These are phyloP conservation scores for Drosophila yooni DNA, from an alignment of 2,888 invertebrate genomes.

Conservation along the genomic window DNA sequence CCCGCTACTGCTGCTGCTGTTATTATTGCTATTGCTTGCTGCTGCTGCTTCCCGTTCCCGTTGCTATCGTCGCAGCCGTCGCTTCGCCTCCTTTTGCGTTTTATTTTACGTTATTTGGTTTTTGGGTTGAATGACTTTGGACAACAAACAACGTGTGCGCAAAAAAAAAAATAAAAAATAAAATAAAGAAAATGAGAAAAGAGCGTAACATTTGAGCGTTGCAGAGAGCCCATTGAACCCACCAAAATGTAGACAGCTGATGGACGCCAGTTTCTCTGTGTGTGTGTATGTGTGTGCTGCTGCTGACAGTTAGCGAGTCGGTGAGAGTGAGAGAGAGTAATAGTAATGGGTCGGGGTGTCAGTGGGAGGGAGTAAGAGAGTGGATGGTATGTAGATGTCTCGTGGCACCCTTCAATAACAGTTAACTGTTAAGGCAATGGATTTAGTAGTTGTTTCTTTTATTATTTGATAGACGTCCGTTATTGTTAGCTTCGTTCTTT, in stretches of 20 bases:
- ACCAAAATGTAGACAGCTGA: constrained; percentile 73
- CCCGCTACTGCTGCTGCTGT: constrained; percentile 42
- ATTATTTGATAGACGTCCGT: constrained; percentile 1
- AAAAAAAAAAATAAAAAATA: constrained; percentile 46
- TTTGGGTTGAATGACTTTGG: constrained; percentile 76
- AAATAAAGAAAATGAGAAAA: constrained; percentile 51
- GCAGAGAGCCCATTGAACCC: constrained; percentile 70
- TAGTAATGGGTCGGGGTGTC: background rate
- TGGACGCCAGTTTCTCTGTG: constrained; percentile 37
- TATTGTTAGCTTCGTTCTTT: constrained; percentile 10
- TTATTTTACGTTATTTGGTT: constrained; percentile 74
- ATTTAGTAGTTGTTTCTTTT: constrained; percentile 11
- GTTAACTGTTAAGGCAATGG: constrained; percentile 32
- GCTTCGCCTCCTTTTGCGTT: constrained; percentile 55
- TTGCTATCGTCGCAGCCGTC: constrained; percentile 27
- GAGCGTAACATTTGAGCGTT: constrained; percentile 61
- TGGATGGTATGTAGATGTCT: constrained; percentile 35
- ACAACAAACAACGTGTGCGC: constrained; percentile 74
- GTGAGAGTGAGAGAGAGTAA: background rate
- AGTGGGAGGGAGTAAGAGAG: constrained; percentile 4
- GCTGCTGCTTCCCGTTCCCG: constrained; percentile 36
- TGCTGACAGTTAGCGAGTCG: constrained; percentile 9
- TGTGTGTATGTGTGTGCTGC: constrained; percentile 3
- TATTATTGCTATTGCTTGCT: constrained; percentile 29
- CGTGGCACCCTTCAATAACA: constrained; percentile 37